phyloP scores from a whole-genome alignment of 92 coral and sea anemone genomes.

The Zoanthus sociatus region DNA sequence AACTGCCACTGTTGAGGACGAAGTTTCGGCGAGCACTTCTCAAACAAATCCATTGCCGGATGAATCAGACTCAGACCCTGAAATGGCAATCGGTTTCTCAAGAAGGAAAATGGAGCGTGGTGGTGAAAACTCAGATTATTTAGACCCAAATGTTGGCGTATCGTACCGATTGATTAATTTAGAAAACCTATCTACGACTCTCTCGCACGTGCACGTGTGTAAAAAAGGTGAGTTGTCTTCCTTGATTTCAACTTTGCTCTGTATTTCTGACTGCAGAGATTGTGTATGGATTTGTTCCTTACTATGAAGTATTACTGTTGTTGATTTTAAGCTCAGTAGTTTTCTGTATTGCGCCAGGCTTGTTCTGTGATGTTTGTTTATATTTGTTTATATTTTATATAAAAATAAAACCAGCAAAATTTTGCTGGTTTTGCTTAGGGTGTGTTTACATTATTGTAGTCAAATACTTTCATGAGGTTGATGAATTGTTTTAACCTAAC shows the following conservation, averaged over 20 bases:
- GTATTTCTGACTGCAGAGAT: constrained; percentile 32
- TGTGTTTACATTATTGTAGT: constrained; percentile 21
- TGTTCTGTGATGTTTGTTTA: constrained; percentile 28
- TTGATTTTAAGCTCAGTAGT: constrained; percentile 34
- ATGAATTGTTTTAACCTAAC: constrained; percentile 33
- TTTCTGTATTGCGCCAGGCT: constrained; percentile 34
- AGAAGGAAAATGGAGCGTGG: constrained; percentile 63
- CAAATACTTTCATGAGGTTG: constrained; percentile 28
- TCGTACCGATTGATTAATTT: constrained; percentile 64
- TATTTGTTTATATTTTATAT: constrained; percentile 20
- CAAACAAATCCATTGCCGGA: constrained; percentile 20
- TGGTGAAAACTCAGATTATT: constrained; percentile 55
- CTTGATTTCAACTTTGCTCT: constrained; percentile 34
- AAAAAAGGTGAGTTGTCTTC: constrained; percentile 49
- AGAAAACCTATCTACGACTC: constrained; percentile 56
- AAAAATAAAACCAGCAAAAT: constrained; percentile 30
- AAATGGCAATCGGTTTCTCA: constrained; percentile 65
- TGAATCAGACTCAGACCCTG: constrained; percentile 51
- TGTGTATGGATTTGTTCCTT: constrained; percentile 30
- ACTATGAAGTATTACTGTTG: constrained; percentile 27
- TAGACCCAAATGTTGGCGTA: constrained; percentile 57
- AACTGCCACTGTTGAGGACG: constrained; percentile 49
- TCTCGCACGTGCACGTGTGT: constrained; percentile 63
- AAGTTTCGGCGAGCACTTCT: constrained; percentile 44
- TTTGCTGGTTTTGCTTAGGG: constrained; percentile 37